phyloP scores from a whole-genome alignment of 2,888 invertebrate genomes.

The Pristionchus entomophagus region DNA sequence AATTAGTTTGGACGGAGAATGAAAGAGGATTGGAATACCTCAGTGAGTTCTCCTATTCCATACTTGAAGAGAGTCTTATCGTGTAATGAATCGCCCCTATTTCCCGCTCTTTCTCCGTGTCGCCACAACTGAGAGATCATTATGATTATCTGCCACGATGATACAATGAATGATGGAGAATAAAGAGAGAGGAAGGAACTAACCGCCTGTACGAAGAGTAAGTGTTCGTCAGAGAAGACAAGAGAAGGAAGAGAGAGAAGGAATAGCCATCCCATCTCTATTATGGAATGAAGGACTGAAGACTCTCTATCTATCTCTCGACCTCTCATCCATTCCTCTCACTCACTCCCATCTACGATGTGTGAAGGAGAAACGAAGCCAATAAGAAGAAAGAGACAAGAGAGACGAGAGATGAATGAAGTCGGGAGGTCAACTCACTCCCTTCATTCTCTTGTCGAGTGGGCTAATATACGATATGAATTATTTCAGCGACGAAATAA shows the following conservation, averaged over 20 bases:
- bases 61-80: conserved; percentile 29
- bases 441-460: conserved; percentile 11
- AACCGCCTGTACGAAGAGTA: conserved; percentile 15
- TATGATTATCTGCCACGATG: too few species aligned
- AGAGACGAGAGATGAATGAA: not conserved
- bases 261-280: not conserved
- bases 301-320: not conserved
- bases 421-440: not conserved
- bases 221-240: not conserved
- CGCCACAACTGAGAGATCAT: conserved; percentile 27
- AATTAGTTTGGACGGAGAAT: not conserved
- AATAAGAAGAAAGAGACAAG: not conserved
- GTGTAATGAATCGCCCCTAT: conserved; percentile 18
- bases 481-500: not conserved
- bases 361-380: not conserved
- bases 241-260: not conserved
- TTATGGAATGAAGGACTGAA: conserved; percentile 15
- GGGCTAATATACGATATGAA: not conserved
- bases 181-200: not conserved
- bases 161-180: not conserved
- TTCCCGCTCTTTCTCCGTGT: conserved; percentile 25
- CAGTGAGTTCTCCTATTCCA: conserved; percentile 40
- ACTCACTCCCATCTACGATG: not conserved
- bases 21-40: not conserved
- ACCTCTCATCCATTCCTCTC: not conserved